These are phyloP conservation scores for Acanthaster planci DNA, from an alignment of 35 echinoderm and acorn worm species.

Conservation along the genomic window DNA sequence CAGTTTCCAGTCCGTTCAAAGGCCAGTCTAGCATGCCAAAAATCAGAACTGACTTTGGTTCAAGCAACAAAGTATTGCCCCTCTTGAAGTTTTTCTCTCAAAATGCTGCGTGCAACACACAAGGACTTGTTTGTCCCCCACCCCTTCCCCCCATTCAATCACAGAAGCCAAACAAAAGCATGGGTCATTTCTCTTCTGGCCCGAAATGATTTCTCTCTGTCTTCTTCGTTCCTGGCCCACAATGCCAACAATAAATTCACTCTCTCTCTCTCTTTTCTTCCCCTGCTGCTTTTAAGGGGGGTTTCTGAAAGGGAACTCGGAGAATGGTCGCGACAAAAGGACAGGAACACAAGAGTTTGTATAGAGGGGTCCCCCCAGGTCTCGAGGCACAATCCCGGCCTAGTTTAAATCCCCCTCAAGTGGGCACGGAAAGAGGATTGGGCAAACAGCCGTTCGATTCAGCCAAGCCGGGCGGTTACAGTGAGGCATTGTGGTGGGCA, in stretches of 20 bases:
- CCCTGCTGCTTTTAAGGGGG: background rate
- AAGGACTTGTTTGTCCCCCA: background rate
- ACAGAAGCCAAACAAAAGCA: background rate
- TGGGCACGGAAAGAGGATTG: constrained; percentile 16
- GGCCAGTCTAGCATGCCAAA: no score
- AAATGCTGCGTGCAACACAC: background rate
- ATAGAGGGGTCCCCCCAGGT: background rate
- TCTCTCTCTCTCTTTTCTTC: background rate
- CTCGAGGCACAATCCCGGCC: background rate
- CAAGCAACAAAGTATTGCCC: no score
- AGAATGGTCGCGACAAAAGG: background rate
- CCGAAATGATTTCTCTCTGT: background rate
- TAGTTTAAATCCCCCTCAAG: constrained; percentile 21
- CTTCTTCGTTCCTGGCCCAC: background rate
- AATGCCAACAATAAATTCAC: constrained; percentile 27
- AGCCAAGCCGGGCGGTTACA: background rate
- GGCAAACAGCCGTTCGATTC: background rate
- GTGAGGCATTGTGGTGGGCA: background rate
- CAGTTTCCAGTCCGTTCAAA: no score
- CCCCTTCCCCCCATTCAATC: background rate
- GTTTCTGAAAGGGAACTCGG: background rate
- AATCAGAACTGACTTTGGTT: no score
- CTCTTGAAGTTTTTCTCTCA: no score
- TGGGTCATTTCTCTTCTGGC: background rate
- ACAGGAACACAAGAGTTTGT: background rate